These are phyloP conservation scores for Lasiommata megera DNA, from an alignment of 2,888 invertebrate species.

Conservation along the genomic window DNA sequence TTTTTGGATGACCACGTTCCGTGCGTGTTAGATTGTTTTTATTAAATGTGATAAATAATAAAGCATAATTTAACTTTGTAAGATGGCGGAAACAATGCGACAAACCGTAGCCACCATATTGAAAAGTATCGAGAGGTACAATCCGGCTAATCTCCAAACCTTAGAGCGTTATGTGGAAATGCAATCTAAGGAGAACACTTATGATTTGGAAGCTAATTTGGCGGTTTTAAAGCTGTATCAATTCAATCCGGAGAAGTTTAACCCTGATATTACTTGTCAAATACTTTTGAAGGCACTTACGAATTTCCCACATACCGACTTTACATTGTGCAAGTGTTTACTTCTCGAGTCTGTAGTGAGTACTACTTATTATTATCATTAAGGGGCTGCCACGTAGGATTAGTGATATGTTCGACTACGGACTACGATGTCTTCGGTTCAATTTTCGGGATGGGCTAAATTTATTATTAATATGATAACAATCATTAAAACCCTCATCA, in stretches of 20 bases:
- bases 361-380: slow-evolving; percentile 14
- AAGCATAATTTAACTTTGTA: slow-evolving; percentile 1
- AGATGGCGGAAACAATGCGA: slow-evolving; percentile 91
- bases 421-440: no score
- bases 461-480: no score
- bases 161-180: slow-evolving; percentile 96
- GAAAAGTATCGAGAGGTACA: slow-evolving; percentile 97
- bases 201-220: slow-evolving; percentile 98
- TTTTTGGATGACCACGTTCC: no score
- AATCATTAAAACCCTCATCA: no score
- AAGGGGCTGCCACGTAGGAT: no score
- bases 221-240: slow-evolving; percentile 98
- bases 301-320: slow-evolving; percentile 98
- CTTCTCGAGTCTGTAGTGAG: slow-evolving; percentile 86
- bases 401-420: no score
- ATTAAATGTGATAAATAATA: not conserved
- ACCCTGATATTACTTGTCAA: slow-evolving; percentile 91
- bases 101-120: slow-evolving; percentile 92
- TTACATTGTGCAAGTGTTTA: slow-evolving; percentile 98
- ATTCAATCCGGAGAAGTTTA: slow-evolving; percentile 94
- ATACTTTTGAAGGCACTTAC: slow-evolving; percentile 97
- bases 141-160: slow-evolving; percentile 95
- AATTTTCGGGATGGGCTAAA: no score
- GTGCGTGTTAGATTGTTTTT: no score
- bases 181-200: slow-evolving; percentile 95